A percentile compares a stretch with the other conserved stretches of the same genome.
Evolutionary conservation across 1,140 invertebrate genomes (phyloP).

Genomic region (Lysiphlebus fabarum): DNA sequence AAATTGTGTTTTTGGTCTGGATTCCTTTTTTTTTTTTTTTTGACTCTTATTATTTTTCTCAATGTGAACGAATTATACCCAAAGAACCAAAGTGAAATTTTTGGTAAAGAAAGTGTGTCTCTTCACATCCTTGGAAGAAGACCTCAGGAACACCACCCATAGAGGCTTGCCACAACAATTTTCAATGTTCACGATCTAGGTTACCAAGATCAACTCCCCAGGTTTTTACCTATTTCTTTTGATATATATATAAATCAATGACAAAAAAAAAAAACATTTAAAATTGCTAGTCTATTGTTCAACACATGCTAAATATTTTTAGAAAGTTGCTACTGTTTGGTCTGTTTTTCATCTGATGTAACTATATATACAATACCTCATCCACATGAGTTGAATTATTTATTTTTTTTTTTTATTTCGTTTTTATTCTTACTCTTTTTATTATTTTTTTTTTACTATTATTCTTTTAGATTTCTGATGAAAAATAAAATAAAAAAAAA

Average conservation of each 20-base stretch:
- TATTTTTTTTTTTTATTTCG: no score
- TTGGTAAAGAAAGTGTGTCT: no score
- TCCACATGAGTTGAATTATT: no score
- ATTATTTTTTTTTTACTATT: no score
- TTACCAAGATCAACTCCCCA: conserved; percentile 43
- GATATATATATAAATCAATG: conserved; percentile 49
- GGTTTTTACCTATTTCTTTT: conserved; percentile 43
- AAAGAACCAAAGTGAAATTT: conserved; percentile 2
- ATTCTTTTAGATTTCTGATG: no score
- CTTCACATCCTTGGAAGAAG: conserved; percentile 8
- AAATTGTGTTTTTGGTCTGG: conserved; percentile 22
- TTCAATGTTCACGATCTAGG: conserved; percentile 53
- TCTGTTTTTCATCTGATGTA: no score
- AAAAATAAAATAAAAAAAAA: no score
- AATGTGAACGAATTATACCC: conserved; percentile 10
- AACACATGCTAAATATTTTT: conserved; percentile 1
- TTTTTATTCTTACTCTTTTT: no score
- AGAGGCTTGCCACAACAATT: conserved; percentile 55
- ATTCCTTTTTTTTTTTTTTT: conserved; percentile 22
- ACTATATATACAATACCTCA: no score
- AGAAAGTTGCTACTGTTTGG: conserved; percentile 17
- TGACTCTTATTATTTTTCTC: neutral
- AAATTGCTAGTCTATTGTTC: conserved; percentile 4
- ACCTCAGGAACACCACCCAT: conserved; percentile 38
- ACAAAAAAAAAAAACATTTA: conserved; percentile 4